Percentiles rank a stretch among this genome's conserved stretches.
Evolutionary conservation across 2,888 invertebrate species (phyloP).

Genomic region (Tetramorium bicarinatum): DNA sequence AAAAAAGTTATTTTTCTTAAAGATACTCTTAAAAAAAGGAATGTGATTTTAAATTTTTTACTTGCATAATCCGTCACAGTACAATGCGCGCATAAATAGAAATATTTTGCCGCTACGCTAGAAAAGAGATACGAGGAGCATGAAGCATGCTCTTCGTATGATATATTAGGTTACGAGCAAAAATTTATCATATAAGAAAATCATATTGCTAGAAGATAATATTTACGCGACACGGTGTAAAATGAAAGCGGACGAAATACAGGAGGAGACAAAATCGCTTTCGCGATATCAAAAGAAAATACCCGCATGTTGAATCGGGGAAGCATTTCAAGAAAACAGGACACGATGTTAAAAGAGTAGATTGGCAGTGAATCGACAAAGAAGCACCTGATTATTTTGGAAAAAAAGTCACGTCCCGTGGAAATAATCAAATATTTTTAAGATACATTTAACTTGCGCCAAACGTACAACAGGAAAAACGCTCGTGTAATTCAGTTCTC

Average conservation of each 20-base stretch:
- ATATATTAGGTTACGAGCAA: not conserved
- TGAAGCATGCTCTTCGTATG: not conserved
- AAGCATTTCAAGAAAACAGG: not conserved
- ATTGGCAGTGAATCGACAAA: not conserved
- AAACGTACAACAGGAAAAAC: not conserved
- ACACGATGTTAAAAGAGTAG: not conserved
- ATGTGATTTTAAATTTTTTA: not conserved
- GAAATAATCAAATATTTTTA: constrained; percentile 17
- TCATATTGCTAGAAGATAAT: not conserved
- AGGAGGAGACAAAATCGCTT: not conserved
- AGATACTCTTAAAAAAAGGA: not conserved
- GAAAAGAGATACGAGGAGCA: not conserved
- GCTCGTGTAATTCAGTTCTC: constrained; percentile 28
- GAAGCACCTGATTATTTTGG: not conserved
- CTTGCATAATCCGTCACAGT: not conserved
- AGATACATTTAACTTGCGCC: constrained; percentile 1
- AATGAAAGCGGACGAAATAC: not conserved
- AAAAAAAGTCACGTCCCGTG: not conserved
- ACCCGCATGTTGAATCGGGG: not conserved
- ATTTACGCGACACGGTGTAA: not conserved
- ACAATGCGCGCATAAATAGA: not conserved
- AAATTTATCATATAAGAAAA: constrained; percentile 13
- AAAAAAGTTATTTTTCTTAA: not conserved
- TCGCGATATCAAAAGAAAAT: not conserved
- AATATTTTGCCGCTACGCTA: constrained; percentile 6